Base-by-base conservation (phyloP, 1,140 invertebrate species). In the Drosophila yakuba region DNA sequence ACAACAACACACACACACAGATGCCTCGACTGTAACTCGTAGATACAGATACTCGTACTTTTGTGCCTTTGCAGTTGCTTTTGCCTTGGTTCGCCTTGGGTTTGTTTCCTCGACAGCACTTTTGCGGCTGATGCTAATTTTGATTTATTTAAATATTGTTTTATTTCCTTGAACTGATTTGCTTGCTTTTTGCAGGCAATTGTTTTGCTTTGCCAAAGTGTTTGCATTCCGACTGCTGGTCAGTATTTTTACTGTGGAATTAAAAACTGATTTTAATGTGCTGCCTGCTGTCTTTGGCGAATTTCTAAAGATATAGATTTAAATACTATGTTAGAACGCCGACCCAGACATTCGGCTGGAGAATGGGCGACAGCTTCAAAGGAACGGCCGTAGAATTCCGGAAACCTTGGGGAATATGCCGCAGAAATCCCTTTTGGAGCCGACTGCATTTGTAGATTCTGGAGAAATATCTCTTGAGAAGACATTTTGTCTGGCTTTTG, bases 91-190 rank as follows among this genome's bases (percentile, higher is more conserved):
- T 44, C 3, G 32, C 32, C 32, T 32, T 32, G 32, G 8, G 32
- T 14, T 39, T 14, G 38, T 14, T 4, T 39, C 14, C 38, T 39
- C 38, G 25, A 10, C 17, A 67, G 58, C 36, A 63, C 35, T 56
- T 83, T 73, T 88, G 84, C 51, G 72, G 57, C 72, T 54, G 47
- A 79, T 78, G 75, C 68, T 78, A 74, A 89, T 89, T 83, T 80
- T 83, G 73, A 80, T 83, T 83, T 78, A 89, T 78, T 88, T 77
- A 57, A 83, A 89, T 83, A 83, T 88, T 69, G 80, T 88, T 88
- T 82, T 63, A 78, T 68, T 71, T 51, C 63, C 54, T 69, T 78
- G 74, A 78, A 63, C 58, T 52, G 63, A 63, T 75, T 69, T 44
- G 36, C 43, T 45, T 50, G 35, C 10, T 35, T 69, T 35, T 69